phyloP scores from a whole-genome alignment of 2,888 invertebrate species.

The Clepsis dumicolana region DNA sequence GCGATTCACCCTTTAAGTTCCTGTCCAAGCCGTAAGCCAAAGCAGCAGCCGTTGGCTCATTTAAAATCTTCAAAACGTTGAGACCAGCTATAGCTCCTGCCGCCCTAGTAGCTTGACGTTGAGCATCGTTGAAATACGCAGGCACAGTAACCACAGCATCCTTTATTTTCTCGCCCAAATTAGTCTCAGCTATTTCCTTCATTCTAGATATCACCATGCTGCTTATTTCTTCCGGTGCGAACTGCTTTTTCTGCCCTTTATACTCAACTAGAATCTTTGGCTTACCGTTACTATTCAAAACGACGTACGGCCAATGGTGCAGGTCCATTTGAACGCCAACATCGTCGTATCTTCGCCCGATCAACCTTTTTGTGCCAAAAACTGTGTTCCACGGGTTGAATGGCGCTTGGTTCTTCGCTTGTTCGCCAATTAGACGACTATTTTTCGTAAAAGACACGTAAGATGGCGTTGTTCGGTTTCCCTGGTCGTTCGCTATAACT shows the following conservation, averaged over 20 bases:
- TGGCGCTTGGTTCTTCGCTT: constrained; percentile 68
- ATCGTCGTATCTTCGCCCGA: constrained; percentile 70
- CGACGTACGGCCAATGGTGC: constrained; percentile 65
- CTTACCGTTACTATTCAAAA: constrained; percentile 69
- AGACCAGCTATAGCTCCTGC: constrained; percentile 70
- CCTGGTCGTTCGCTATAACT: constrained; percentile 70
- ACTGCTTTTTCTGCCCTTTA: constrained; percentile 60
- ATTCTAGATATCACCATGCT: constrained; percentile 71
- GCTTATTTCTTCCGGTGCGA: constrained; percentile 72
- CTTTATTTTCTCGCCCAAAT: constrained; percentile 61
- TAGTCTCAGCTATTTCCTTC: constrained; percentile 68
- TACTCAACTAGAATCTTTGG: constrained; percentile 65
- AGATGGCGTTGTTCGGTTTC: constrained; percentile 69
- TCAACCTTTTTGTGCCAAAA: constrained; percentile 69
- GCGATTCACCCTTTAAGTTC: constrained; percentile 55
- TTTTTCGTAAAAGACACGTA: constrained; percentile 68
- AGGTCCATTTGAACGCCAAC: constrained; percentile 68
- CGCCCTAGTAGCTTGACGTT: constrained; percentile 66
- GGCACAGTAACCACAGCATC: constrained; percentile 75
- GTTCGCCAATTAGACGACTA: constrained; percentile 67
- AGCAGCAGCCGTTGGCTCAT: constrained; percentile 74
- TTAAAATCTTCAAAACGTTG: constrained; percentile 66
- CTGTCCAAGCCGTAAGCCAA: constrained; percentile 67
- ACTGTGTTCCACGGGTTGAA: constrained; percentile 68
- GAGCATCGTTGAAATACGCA: constrained; percentile 71